phyloP scores from a whole-genome alignment of 1,140 invertebrate species.

The Heliconius hewitsoni region DNA sequence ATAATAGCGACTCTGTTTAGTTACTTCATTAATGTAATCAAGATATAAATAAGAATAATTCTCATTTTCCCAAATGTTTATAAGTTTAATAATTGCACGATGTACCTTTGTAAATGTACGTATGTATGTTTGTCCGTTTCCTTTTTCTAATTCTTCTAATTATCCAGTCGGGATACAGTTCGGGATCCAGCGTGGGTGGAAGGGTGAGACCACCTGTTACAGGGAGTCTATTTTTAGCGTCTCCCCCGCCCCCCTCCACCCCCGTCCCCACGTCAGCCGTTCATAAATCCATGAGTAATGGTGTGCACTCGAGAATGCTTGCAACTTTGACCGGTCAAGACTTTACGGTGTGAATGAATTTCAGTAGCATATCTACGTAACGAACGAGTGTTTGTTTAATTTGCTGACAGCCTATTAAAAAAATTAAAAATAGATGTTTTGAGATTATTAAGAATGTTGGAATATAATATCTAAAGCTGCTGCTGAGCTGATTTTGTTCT shows the following conservation, averaged over 20 bases:
- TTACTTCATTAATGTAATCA: no score
- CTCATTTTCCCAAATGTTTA: no score
- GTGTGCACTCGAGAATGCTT: constrained; percentile 53
- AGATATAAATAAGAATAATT: no score
- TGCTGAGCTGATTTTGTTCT: no score
- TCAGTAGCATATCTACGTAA: neutral
- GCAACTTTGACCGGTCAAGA: constrained; percentile 41
- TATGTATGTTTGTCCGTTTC: neutral
- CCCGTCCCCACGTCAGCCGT: constrained; percentile 49
- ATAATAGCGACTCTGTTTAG: no score
- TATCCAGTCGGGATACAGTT: constrained; percentile 35
- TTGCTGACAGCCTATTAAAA: no score
- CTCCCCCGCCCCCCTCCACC: constrained; percentile 41
- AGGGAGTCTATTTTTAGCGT: constrained; percentile 62
- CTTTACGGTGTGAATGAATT: constrained; percentile 12
- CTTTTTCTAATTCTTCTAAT: constrained; percentile 27
- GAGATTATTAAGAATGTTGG: no score
- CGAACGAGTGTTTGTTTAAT: neutral
- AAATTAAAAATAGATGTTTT: no score
- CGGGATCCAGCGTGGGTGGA: constrained; percentile 50
- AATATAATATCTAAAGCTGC: no score
- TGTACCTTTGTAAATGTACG: no score
- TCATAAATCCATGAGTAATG: constrained; percentile 74
- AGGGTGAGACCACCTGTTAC: constrained; percentile 73
- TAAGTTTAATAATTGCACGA: neutral